Base-by-base conservation (phyloP, 2,888 invertebrate species). In the Latheticus oryzae region DNA sequence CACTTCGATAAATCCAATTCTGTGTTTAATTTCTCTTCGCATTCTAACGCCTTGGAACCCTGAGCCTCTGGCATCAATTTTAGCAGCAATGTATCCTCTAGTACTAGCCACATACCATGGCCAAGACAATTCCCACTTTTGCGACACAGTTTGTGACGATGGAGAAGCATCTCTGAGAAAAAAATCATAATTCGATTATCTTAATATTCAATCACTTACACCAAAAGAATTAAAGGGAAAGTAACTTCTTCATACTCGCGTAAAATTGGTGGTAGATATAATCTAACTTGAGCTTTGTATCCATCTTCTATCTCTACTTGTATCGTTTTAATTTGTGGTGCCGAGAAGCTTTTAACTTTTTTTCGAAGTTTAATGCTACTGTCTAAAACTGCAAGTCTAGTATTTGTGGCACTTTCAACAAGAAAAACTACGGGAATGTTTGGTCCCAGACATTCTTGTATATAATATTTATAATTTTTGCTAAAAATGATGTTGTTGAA, bases 51-150 rank as follows among this genome's bases (percentile, higher is more conserved):
- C 95, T 78, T 93, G 87, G 65, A 84, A 91, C 0, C 91, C 92
- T 1, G 93, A 89, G 3, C 96, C 96, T 21, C 95, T 81, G 0
- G 91, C 95, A 78, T 97, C 96, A 45, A 95, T 91, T 76, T 90
- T 87, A 0, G 92, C 95, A 17, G 93, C 90, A 61, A 95, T 89
- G 73, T 92, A 91, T 75, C 91, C 90, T 63, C 90, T 84, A 8
- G 89, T 87, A 42, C 91, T 89, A 1, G 91, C 86, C 47, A 96
- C 79, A 78, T 93, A 95, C 82, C 92, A 90, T 43, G 90, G 87
- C 91, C 93, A 95, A 55, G 88, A 88, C 0, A 93, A 82, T 24
- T 84, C 81, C 84, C 90, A 95, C 61, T 86, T 84, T 69, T 93
- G 89, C 2, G 91, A 90, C 5, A 95, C 95, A 66, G 89, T 79